Base-by-base conservation (phyloP, 2,888 invertebrate species). In the Ctenicera cuprea region DNA sequence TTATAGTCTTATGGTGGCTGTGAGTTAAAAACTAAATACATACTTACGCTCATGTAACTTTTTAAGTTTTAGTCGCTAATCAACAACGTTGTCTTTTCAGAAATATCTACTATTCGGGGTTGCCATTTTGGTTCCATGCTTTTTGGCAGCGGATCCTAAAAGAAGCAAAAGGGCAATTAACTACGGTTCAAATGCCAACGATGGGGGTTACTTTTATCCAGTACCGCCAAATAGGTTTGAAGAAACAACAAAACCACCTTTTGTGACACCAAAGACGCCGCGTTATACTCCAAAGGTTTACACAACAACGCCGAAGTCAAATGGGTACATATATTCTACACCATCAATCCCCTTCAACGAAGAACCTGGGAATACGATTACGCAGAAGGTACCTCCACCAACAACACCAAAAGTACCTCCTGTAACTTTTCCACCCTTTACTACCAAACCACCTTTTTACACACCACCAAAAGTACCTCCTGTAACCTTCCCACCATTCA, bases 91-190 rank as follows among this genome's bases (percentile, higher is more conserved):
- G 3, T 22, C 8, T 0, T 57, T 57, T 30, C 54, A 57, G 54
- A 30, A 30, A 57, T 12, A 16, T 8, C n/a, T 57, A 16, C 8
- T 30, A 14, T 33, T 33, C 33, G 12, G 12, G 14, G n/a, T 57
- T n/a, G 16, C 54, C 4, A 14, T 26, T 8, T 33, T 57, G 54
- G 26, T 57, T 14, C 14, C 20, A 57, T 57, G 54, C 54, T 9
- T 57, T 14, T 9, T 33, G 2, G 33, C 26, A 33, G 14, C 33
- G 9, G 20, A 50, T 20, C 9, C 20, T 20, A 30, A 8, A 0
- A 57, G 7, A 57, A 18, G 3, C 14, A 57, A 57, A 14, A 57
- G 54, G 20, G 54, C 30, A 57, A 57, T 57, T 14, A 18, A 30
- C 14, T 57, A 16, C 33, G 14, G 16, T 14, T 30, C 33, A 30